These are phyloP conservation scores for Alligator sinensis DNA, from an alignment of 2,113 vertebrate genomes.

Conservation along the genomic window DNA sequence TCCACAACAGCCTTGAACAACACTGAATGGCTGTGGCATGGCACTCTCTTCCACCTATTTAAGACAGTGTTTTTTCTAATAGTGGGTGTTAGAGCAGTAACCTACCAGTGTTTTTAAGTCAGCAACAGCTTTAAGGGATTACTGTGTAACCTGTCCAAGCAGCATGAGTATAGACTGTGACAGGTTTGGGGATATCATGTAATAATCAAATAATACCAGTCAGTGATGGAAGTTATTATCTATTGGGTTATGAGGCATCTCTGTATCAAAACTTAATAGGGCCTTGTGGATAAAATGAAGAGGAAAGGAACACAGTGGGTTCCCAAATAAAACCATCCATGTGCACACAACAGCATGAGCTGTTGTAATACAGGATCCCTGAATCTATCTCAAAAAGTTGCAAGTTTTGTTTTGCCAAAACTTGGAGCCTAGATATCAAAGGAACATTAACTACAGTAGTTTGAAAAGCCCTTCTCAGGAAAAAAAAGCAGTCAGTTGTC, in stretches of 20 bases:
- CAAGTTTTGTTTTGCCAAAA: background rate
- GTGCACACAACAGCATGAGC: background rate
- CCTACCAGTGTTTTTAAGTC: slow-evolving; percentile 5
- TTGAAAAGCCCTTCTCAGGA: background rate
- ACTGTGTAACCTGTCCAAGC: background rate
- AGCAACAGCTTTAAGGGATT: slow-evolving; percentile 26
- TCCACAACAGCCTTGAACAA: background rate
- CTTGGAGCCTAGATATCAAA: background rate
- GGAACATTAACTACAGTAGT: background rate
- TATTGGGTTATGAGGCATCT: background rate
- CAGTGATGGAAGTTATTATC: background rate
- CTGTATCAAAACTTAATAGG: background rate
- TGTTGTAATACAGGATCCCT: too few relatives aligned
- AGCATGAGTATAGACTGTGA: slow-evolving; percentile 5
- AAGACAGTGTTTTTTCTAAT: slow-evolving; percentile 13
- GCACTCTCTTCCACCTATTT: background rate
- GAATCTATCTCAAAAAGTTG: background rate
- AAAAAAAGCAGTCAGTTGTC: background rate
- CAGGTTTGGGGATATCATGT: background rate
- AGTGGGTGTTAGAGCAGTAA: background rate
- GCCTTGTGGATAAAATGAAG: background rate
- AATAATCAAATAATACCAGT: background rate
- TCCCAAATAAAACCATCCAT: background rate
- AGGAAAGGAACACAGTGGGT: background rate
- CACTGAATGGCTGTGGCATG: background rate